Percentiles rank a stretch among this genome's conserved stretches.
phyloP scores from a whole-genome alignment of 1,140 invertebrate species.

The Cataglyphis hispanica region DNA sequence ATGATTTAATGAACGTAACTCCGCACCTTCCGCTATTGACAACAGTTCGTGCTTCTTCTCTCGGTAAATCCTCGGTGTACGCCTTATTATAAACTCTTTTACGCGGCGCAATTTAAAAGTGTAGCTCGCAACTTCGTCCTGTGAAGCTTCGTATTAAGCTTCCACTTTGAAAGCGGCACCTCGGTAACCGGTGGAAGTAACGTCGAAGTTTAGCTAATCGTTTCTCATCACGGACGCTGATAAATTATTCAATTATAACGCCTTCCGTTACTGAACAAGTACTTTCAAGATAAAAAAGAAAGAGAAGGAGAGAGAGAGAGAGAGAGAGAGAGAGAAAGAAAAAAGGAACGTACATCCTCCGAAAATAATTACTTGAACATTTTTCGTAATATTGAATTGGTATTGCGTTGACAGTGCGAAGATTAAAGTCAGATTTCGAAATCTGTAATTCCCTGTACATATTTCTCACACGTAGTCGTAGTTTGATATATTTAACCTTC shows the following conservation, averaged over 20 bases:
- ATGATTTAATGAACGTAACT: constrained; percentile 68
- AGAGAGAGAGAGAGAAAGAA: neutral
- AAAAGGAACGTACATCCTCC: neutral
- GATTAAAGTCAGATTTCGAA: constrained; percentile 65
- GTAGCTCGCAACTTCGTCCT: neutral
- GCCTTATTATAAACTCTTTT: constrained; percentile 67
- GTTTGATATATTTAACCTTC: constrained; percentile 66
- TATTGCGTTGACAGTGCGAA: constrained; percentile 31
- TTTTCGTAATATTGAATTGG: constrained; percentile 29
- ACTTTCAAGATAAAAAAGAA: neutral
- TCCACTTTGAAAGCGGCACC: constrained; percentile 31
- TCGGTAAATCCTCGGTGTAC: constrained; percentile 50
- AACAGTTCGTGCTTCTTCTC: neutral
- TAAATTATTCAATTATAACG: constrained; percentile 61
- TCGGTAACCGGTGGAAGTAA: constrained; percentile 48
- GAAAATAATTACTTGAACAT: neutral
- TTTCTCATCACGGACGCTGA: constrained; percentile 53
- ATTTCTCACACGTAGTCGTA: constrained; percentile 59
- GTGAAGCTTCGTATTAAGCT: constrained; percentile 46
- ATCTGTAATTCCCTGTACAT: constrained; percentile 70
- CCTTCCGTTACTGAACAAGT: neutral
- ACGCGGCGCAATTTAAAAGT: constrained; percentile 67
- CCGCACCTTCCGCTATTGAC: constrained; percentile 36
- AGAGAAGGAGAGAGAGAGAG: neutral
- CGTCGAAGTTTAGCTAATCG: constrained; percentile 56